Conservation (phyloP, 30 jellyfish, hydroid and myxozoan species). For the Aurelia coerulea region DNA sequence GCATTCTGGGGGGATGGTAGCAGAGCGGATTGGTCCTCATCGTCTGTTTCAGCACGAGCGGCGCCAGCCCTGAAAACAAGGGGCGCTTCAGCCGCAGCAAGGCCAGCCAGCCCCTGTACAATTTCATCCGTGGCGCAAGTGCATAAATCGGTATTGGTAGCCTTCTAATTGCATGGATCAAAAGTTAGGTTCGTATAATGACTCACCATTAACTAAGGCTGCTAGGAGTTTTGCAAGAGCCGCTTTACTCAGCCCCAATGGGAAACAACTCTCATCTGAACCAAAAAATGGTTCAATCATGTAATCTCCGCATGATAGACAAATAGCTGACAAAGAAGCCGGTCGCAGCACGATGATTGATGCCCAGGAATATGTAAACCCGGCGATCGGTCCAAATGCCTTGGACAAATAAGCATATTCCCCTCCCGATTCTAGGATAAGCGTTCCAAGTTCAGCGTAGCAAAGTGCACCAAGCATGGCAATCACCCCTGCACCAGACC, state of each 20-base stretch:
- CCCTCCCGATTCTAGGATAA: constrained; percentile 81
- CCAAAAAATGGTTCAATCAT: constrained; percentile 80
- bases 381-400: constrained; percentile 89
- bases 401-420: constrained; percentile 67
- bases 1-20: no score
- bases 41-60: no score
- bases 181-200: no score
- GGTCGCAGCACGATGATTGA: constrained; percentile 76
- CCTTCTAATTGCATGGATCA: no score
- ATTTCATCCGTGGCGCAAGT: no score
- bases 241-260: neutral
- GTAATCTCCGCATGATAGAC: constrained; percentile 84
- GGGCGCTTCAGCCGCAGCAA: no score
- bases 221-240: constrained; percentile 72
- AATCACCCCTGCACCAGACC: constrained; percentile 73
- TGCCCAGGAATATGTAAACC: constrained; percentile 70
- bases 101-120: no score
- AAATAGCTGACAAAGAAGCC: constrained; percentile 80
- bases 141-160: no score
- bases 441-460: constrained; percentile 79
- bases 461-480: constrained; percentile 65
- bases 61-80: no score
- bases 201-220: constrained; percentile 78
- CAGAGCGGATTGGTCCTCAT: no score
- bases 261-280: constrained; percentile 8